phyloP scores from a whole-genome alignment of 2,888 invertebrate genomes.

The Oscheius sp. region DNA sequence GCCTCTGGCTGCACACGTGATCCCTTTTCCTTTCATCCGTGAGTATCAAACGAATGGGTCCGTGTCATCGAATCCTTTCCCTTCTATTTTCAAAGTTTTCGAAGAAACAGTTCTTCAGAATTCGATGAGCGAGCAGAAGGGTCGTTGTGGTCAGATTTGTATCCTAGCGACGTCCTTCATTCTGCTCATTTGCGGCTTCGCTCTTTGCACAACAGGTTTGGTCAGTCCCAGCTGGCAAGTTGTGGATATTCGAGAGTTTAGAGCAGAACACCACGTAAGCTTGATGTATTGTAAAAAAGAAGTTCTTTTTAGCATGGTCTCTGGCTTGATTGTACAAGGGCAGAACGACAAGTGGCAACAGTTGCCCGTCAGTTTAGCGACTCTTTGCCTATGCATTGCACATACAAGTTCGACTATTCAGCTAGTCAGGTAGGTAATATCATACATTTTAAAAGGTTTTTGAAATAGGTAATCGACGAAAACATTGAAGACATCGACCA shows the following conservation, averaged over 20 bases:
- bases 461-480: constrained; percentile 64
- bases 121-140: constrained; percentile 21
- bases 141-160: constrained; percentile 27
- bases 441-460: neutral
- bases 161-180: constrained; percentile 42
- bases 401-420: constrained; percentile 70
- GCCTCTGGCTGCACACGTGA: constrained; percentile 16
- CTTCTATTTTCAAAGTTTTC: no score
- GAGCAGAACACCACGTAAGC: constrained; percentile 69
- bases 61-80: neutral
- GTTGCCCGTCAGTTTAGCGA: constrained; percentile 50
- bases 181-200: constrained; percentile 64
- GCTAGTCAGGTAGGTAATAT: constrained; percentile 52
- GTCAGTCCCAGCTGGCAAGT: constrained; percentile 72
- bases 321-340: constrained; percentile 71
- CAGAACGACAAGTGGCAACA: constrained; percentile 51
- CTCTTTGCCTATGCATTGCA: constrained; percentile 68
- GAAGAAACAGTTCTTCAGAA: neutral
- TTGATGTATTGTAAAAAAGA: neutral
- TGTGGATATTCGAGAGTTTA: constrained; percentile 71
- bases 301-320: constrained; percentile 67
- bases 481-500: constrained; percentile 69
- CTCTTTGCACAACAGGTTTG: constrained; percentile 65
- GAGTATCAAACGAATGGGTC: neutral
- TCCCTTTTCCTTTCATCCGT: constrained; percentile 17